These are phyloP conservation scores for Lutjanus campechanus DNA, from an alignment of 2,797 vertebrate genomes.

Conservation along the genomic window DNA sequence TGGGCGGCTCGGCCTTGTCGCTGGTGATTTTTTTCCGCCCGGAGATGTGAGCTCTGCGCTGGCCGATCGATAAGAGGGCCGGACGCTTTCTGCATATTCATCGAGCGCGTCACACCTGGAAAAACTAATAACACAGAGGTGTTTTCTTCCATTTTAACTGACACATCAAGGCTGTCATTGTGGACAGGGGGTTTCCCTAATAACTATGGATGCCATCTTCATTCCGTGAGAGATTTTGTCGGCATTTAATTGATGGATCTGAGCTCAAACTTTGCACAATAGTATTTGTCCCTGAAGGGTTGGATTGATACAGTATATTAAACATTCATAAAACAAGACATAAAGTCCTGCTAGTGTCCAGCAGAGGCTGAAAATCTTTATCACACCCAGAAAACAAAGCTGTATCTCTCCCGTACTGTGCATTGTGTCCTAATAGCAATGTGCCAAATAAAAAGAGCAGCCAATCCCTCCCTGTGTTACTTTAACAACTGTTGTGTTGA, in stretches of 20 bases:
- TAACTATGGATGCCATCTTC: not conserved
- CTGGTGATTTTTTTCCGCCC: conserved; percentile 57
- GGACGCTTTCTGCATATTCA: conserved; percentile 38
- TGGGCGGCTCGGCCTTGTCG: conserved; percentile 67
- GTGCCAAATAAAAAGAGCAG: too few relatives aligned
- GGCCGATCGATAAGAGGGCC: conserved; percentile 53
- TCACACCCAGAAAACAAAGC: too few relatives aligned
- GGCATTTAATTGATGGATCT: not conserved
- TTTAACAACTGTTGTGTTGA: too few relatives aligned
- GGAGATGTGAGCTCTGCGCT: conserved; percentile 28
- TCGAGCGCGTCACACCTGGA: conserved; percentile 15
- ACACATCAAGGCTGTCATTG: not conserved
- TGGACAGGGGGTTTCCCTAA: not conserved
- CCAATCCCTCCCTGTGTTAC: too few relatives aligned
- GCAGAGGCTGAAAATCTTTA: too few relatives aligned
- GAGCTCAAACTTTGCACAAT: not conserved
- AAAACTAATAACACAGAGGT: conserved; percentile 11
- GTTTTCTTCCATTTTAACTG: not conserved
- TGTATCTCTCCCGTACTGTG: too few relatives aligned
- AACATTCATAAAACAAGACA: conserved; percentile 4
- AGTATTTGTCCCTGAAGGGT: not conserved
- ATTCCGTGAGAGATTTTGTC: not conserved
- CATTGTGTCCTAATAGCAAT: too few relatives aligned
- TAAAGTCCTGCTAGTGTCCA: too few relatives aligned
- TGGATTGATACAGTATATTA: too few relatives aligned